Percentiles rank a stretch among this genome's conserved stretches.
phyloP scores from a whole-genome alignment of 2,113 vertebrate species.

The Cromileptes altivelis region DNA sequence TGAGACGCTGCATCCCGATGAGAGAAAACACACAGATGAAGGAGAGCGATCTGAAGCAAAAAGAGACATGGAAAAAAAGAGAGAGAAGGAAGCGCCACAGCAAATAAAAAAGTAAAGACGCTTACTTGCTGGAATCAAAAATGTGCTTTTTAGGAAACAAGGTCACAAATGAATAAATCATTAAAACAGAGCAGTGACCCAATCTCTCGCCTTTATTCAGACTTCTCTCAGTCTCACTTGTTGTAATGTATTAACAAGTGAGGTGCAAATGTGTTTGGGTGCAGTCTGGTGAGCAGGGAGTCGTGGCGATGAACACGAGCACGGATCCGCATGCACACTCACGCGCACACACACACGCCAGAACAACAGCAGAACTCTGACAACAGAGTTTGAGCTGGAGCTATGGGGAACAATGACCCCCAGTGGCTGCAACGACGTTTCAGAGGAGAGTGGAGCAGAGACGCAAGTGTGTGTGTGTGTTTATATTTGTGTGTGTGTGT shows the following conservation, averaged over 20 bases:
- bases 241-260: slow-evolving; percentile 39
- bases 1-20: slow-evolving; percentile 52
- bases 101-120: slow-evolving; percentile 44
- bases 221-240: slow-evolving; percentile 3
- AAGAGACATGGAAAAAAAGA: not conserved
- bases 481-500: slow-evolving; percentile 18
- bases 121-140: slow-evolving; percentile 32
- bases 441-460: slow-evolving; percentile 23
- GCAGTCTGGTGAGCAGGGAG: slow-evolving; percentile 4
- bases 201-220: slow-evolving; percentile 16
- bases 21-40: slow-evolving; percentile 53
- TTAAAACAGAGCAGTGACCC: slow-evolving; percentile 29
- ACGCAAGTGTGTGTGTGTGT: slow-evolving; percentile 7
- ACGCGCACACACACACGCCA: slow-evolving; percentile 6
- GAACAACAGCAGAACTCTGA: slow-evolving; percentile 9
- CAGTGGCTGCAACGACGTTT: slow-evolving; percentile 69
- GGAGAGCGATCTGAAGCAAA: slow-evolving; percentile 28
- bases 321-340: not conserved
- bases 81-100: not conserved
- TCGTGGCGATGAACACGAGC: not conserved
- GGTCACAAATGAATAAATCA: slow-evolving; percentile 53
- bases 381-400: slow-evolving; percentile 42
- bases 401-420: slow-evolving; percentile 77
- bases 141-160: slow-evolving; percentile 41
- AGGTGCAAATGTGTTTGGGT: slow-evolving; percentile 32